Base-by-base conservation (phyloP, 2,888 invertebrate genomes). In the Mellilla xanthometata region DNA sequence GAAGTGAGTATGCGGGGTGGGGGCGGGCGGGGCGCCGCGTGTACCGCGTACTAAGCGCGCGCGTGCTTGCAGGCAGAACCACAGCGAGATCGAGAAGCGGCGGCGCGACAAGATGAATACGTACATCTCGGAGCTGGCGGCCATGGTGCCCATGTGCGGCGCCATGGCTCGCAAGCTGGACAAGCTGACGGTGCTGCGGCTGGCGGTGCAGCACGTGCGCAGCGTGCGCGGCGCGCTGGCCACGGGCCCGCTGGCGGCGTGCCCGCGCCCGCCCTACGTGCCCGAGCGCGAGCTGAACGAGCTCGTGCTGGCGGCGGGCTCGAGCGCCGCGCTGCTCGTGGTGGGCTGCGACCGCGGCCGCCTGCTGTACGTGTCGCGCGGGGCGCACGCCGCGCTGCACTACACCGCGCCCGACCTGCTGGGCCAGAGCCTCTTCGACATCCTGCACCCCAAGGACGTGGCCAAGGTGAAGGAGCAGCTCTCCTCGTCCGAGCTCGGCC, bases 21-120 rank as follows among this genome's bases (percentile, higher is more conserved):
- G n/a, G n/a, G n/a, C n/a, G n/a, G n/a, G n/a, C n/a, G n/a, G n/a
- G n/a, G n/a, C n/a, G n/a, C n/a, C n/a, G n/a, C n/a, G n/a, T n/a
- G n/a, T n/a, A n/a, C n/a, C n/a, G n/a, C n/a, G n/a, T n/a, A n/a
- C n/a, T n/a, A n/a, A n/a, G n/a, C n/a, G 15, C 15, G 15, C 15
- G 15, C 15, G 15, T 15, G 15, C 5, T 15, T 15, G n/a, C 78
- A 97, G 97, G 67, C 97, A 97, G 82, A 98, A 97, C 82, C 98
- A 98, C 86, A 97, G 97, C 79, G 97, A 98, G 86, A 98, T 98
- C 50, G 98, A 98, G 84, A 98, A 98, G 77, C 91, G 98, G 0
- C 91, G 98, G 0, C 92, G 98, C 19, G 97, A 98, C 79, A 98
- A 98, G 85, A 98, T 98, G 97, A 98, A 98, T 87, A 96, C 95